These are phyloP conservation scores for Eulemur albifrons DNA, from an alignment of 2,797 vertebrate genomes.

Conservation along the genomic window DNA sequence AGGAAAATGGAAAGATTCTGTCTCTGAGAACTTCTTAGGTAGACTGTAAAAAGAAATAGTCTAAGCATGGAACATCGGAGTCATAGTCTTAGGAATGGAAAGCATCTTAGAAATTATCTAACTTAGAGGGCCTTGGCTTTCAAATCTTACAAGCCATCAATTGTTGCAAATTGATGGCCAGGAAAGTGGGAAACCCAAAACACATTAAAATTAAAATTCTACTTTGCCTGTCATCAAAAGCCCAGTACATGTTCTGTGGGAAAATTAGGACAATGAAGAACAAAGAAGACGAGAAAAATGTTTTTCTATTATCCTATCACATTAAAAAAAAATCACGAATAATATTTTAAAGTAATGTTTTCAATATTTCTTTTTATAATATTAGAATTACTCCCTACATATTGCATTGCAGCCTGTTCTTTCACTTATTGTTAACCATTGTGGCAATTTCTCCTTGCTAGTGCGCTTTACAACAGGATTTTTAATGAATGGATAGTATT, in stretches of 20 bases:
- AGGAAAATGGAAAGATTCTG: neutral
- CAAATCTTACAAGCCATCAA: neutral
- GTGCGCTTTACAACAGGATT: neutral
- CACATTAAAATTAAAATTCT: neutral
- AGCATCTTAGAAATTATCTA: neutral
- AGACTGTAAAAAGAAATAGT: neutral
- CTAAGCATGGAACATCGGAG: neutral
- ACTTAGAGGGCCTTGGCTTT: neutral
- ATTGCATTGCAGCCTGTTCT: neutral
- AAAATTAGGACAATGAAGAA: neutral
- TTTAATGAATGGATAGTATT: neutral
- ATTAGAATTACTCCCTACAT: neutral
- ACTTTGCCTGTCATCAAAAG: neutral
- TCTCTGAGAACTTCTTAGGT: neutral
- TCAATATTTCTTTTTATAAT: neutral
- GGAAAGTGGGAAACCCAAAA: neutral
- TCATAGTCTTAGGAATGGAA: neutral
- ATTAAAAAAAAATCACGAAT: neutral
- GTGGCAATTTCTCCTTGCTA: neutral
- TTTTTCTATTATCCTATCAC: neutral
- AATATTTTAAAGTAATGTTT: neutral
- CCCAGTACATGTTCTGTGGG: neutral
- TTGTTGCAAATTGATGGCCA: neutral
- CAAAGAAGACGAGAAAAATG: conserved; percentile 1
- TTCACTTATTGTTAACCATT: neutral